Base-by-base conservation (phyloP, 2,113 vertebrate species). In the Oplegnathus fasciatus region DNA sequence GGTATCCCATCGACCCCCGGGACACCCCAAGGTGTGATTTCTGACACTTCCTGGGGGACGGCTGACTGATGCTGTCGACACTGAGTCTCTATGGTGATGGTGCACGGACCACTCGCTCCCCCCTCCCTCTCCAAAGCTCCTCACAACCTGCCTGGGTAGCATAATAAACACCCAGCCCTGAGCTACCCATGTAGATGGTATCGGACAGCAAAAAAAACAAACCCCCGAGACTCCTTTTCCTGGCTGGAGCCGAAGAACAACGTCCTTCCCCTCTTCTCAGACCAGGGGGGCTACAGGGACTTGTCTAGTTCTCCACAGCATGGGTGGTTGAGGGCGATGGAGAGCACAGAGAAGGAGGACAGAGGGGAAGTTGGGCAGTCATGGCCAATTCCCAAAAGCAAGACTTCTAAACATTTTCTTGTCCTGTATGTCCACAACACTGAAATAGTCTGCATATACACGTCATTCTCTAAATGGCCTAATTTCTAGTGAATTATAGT, bases 241-340 rank as follows among this genome's bases (percentile, higher is more conserved):
- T 96, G 96, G 90, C 95, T 96, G 95, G 96, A 95, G 96, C 96
- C 96, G 78, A 95, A 95, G 95, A 96, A 96, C 96, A 96, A 96
- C 96, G 96, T 95, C 95, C 94, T 94, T 93, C 95, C 91, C 94
- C 93, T 93, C 89, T 89, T 37, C 79, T 83, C 86, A 89, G 83
- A 73, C 83, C 37, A 37, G 60, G 78, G 80, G 84, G 80, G 82
- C 80, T 86, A 75, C 67, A 78, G 88, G 84, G 91, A 88, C 73
- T 76, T 67, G 91, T 90, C 88, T 83, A 42, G 17, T 57, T 72
- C 91, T 88, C 83, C 57, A 54, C 84, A 74, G 78, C 84, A 84
- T 92, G 91, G 91, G 93, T 86, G 91, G 91, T 11, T 88, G 77
- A 84, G 65, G 61, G 48, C 65, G 42, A 87, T 48, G 70, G 67